Conservation (phyloP, 2,797 vertebrate species). For the Clarias platycephalus region DNA sequence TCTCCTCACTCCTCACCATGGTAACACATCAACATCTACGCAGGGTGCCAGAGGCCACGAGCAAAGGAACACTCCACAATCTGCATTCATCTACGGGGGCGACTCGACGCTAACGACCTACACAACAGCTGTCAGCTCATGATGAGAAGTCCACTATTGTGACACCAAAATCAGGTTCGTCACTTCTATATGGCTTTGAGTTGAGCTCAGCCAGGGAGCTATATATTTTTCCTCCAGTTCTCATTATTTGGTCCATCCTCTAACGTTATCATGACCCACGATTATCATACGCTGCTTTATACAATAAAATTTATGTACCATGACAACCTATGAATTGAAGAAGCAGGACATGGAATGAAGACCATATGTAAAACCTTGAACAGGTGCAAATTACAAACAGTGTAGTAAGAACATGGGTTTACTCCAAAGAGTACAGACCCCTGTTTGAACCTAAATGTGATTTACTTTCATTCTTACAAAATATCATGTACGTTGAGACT, state of each 20-base stretch:
- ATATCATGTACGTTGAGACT: constrained; percentile 19
- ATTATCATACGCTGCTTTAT: constrained; percentile 38
- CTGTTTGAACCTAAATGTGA: constrained; percentile 44
- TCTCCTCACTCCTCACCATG: constrained; percentile 67
- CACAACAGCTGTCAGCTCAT: constrained; percentile 51
- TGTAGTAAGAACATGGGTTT: constrained; percentile 37
- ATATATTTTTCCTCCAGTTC: constrained; percentile 36
- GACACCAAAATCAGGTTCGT: constrained; percentile 39
- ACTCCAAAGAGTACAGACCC: constrained; percentile 42
- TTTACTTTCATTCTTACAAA: constrained; percentile 49
- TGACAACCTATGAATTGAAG: constrained; percentile 46
- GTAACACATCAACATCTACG: constrained; percentile 70
- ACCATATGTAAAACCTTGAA: constrained; percentile 53
- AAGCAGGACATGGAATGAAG: constrained; percentile 47
- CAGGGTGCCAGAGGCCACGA: constrained; percentile 52
- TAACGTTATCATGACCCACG: constrained; percentile 19
- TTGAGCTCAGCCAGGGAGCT: constrained; percentile 28
- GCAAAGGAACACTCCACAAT: constrained; percentile 54
- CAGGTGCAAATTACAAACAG: constrained; percentile 49
- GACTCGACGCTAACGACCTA: constrained; percentile 55
- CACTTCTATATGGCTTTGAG: constrained; percentile 29
- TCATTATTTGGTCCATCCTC: constrained; percentile 24
- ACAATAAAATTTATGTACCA: constrained; percentile 43
- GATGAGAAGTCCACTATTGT: constrained; percentile 28
- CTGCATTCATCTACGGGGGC: constrained; percentile 59